Base-by-base conservation (phyloP, 2,113 vertebrate species). In the Caranx ignobilis region DNA sequence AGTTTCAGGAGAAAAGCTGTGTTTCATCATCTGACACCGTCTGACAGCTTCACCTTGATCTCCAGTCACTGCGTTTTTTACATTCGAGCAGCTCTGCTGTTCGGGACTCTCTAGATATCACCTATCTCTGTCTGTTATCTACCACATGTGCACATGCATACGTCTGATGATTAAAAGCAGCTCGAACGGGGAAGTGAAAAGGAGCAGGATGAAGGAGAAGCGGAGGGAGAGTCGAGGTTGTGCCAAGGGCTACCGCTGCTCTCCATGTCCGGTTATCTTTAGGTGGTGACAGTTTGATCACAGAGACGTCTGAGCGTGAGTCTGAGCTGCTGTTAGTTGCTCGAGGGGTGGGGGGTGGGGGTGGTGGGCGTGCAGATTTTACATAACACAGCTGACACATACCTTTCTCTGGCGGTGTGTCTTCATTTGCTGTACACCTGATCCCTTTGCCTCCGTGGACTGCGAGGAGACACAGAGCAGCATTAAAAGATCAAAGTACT, bases 381-480 rank as follows among this genome's bases (percentile, higher is more conserved):
- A 65, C 55, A 26, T 18, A 54, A 78, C 66, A 45, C n/a, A 34
- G 48, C 50, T 76, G 62, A 74, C 88, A 95, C 94, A 6, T 96
- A 99, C 98, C 95, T 96, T 98, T 99, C 89, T 99, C 97, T 92
- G 98, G 98, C 91, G 94, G 96, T 81, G 96, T 96, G 91, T 99
- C 97, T 95, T 99, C 98, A 87, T 96, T 99, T 86, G 96, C 95
- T 41, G 97, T 96, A 95, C 93, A 98, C 93, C 98, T 96, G 95
- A 97, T 92, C 66, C 98, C 97, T 95, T 97, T 98, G 81, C 97
- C 98, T 96, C 96, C 96, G 75, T 98, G 97, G 79, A 99, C 97
- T 99, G 92, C 89, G 37, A 43, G 31, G 19, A 79, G 59, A 88
- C 18, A 64, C 31, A 68, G 64, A 71, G 5, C 8, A 16, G n/a